Percentiles rank a stretch among this genome's conserved stretches.
phyloP scores from a whole-genome alignment of 2,113 vertebrate genomes.

The Oplegnathus fasciatus region DNA sequence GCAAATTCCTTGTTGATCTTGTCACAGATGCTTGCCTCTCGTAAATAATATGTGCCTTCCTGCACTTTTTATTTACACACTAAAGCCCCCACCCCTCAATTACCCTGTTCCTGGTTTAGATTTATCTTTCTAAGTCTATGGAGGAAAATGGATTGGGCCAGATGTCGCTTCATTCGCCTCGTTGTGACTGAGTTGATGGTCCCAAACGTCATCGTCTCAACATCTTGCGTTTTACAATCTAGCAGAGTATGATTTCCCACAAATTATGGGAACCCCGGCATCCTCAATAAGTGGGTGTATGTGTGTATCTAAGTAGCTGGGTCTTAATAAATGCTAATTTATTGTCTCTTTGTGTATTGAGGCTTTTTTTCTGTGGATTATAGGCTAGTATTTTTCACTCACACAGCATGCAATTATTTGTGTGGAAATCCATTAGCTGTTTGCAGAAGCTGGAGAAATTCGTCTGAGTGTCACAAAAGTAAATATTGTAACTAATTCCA shows the following conservation, averaged over 20 bases:
- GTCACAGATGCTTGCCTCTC: constrained; percentile 49
- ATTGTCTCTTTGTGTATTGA: constrained; percentile 29
- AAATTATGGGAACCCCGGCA: constrained; percentile 45
- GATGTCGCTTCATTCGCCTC: constrained; percentile 48
- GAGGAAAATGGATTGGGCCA: constrained; percentile 54
- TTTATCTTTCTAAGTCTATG: constrained; percentile 47
- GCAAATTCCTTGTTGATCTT: constrained; percentile 35
- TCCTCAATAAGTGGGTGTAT: constrained; percentile 12
- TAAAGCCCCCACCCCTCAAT: constrained; percentile 24
- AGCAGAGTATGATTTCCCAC: constrained; percentile 15
- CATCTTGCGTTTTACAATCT: constrained; percentile 44
- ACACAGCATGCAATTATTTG: constrained; percentile 33
- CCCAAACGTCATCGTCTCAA: constrained; percentile 25
- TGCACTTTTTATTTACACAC: constrained; percentile 47
- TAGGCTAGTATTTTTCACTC: constrained; percentile 30
- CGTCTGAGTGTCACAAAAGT: not conserved
- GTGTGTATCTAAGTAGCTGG: not conserved
- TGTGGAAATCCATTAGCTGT: constrained; percentile 42
- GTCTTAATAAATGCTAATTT: constrained; percentile 50
- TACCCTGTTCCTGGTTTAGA: constrained; percentile 33
- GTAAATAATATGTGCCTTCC: constrained; percentile 36
- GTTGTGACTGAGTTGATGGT: constrained; percentile 34
- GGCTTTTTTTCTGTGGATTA: constrained; percentile 38
- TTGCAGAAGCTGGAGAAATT: constrained; percentile 19
- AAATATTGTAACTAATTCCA: constrained; percentile 17